Evolutionary conservation across 2,888 invertebrate genomes (phyloP).

Genomic region (Lycia hirtaria): DNA sequence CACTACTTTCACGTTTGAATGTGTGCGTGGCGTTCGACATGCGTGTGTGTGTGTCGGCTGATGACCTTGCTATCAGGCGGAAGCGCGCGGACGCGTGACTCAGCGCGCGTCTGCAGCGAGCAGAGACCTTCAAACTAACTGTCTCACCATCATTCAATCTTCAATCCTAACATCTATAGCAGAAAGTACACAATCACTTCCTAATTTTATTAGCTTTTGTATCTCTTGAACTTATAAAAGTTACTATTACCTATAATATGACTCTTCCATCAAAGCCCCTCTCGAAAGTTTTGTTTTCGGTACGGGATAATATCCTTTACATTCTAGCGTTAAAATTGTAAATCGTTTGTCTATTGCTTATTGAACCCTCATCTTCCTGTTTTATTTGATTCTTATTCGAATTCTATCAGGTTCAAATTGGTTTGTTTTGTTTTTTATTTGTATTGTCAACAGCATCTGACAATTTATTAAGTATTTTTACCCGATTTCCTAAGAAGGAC

Average conservation of each 20-base stretch:
- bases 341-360: not conserved
- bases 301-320: not conserved
- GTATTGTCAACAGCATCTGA: not conserved
- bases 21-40: constrained; percentile 52
- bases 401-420: not conserved
- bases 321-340: not conserved
- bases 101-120: constrained; percentile 58
- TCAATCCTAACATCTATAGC: constrained; percentile 3
- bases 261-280: not conserved
- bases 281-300: too few relatives aligned
- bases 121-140: constrained; percentile 43
- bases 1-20: constrained; percentile 74
- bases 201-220: not conserved
- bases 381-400: not conserved
- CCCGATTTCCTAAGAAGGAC: not conserved
- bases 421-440: not conserved
- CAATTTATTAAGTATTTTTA: not conserved
- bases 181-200: not conserved
- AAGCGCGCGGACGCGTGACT: constrained; percentile 76
- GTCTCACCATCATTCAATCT: constrained; percentile 15
- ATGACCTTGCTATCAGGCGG: constrained; percentile 86
- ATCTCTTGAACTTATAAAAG: not conserved
- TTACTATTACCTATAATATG: not conserved
- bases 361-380: not conserved
- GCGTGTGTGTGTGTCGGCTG: constrained; percentile 72